phyloP scores from a whole-genome alignment of 2,797 vertebrate species.

The Crenuchus spilurus region DNA sequence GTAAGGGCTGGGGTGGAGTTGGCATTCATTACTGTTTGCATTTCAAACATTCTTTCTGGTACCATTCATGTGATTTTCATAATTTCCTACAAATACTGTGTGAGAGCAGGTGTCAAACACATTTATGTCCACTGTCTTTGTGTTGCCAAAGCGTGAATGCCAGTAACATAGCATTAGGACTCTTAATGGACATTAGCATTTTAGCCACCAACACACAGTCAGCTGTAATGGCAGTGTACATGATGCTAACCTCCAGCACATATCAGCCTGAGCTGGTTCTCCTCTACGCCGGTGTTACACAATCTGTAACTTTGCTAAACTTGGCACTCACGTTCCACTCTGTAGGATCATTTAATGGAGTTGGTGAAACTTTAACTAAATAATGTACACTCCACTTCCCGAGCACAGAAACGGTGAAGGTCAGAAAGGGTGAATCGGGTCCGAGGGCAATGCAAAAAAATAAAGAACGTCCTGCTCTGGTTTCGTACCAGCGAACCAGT shows the following conservation, averaged over 20 bases:
- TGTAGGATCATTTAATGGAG: conserved; percentile 23
- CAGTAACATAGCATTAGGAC: background rate
- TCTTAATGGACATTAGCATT: background rate
- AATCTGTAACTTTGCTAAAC: conserved; percentile 36
- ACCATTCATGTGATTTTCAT: conserved; percentile 2
- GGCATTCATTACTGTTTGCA: conserved; percentile 18
- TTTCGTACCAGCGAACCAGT: conserved; percentile 71
- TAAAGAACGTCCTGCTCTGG: conserved; percentile 55
- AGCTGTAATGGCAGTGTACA: background rate
- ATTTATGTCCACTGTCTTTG: background rate
- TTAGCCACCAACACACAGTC: background rate
- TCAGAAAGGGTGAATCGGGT: conserved; percentile 65
- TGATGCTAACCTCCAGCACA: background rate
- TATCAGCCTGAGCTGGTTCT: background rate
- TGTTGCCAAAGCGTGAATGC: background rate
- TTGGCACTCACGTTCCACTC: conserved; percentile 32
- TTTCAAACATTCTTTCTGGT: conserved; percentile 12
- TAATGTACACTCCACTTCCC: conserved; percentile 47
- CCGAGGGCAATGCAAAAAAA: conserved; percentile 44
- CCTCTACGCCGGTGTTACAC: background rate
- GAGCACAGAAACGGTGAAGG: conserved; percentile 63
- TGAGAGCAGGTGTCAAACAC: conserved; percentile 5
- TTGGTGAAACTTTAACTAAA: conserved; percentile 58
- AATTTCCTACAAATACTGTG: background rate
- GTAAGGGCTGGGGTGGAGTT: background rate